A percentile compares a stretch with the other conserved stretches of the same genome.
These are phyloP conservation scores for Hafferia zeledoni DNA, from an alignment of 2,797 vertebrate species.

Conservation along the genomic window DNA sequence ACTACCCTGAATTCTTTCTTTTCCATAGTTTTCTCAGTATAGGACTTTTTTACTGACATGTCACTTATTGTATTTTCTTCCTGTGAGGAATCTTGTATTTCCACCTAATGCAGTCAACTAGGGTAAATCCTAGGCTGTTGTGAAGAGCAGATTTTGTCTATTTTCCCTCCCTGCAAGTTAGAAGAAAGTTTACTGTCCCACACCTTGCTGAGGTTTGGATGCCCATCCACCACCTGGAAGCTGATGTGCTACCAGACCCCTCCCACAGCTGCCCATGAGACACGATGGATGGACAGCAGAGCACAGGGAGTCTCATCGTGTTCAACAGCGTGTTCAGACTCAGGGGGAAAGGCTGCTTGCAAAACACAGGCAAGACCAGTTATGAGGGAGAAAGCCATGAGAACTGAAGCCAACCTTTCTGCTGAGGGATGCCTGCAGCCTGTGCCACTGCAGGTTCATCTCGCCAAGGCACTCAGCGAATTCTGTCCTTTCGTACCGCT, in stretches of 20 bases:
- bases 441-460: conserved; percentile 83
- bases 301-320: neutral
- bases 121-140: neutral
- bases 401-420: conserved; percentile 77
- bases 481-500: conserved; percentile 79
- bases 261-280: neutral
- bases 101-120: neutral
- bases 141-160: neutral
- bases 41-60: neutral
- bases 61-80: neutral
- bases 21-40: neutral
- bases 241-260: neutral
- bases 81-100: neutral
- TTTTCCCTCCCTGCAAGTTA: neutral
- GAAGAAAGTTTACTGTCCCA: neutral
- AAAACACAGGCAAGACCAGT: neutral
- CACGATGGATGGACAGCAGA: neutral
- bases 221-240: neutral
- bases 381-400: neutral
- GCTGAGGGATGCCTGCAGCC: conserved; percentile 75
- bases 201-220: neutral
- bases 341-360: neutral
- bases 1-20: neutral
- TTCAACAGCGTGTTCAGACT: neutral
- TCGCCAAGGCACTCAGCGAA: conserved; percentile 87